Conservation (phyloP, 1,140 invertebrate genomes). For the Microplitis demolitor region DNA sequence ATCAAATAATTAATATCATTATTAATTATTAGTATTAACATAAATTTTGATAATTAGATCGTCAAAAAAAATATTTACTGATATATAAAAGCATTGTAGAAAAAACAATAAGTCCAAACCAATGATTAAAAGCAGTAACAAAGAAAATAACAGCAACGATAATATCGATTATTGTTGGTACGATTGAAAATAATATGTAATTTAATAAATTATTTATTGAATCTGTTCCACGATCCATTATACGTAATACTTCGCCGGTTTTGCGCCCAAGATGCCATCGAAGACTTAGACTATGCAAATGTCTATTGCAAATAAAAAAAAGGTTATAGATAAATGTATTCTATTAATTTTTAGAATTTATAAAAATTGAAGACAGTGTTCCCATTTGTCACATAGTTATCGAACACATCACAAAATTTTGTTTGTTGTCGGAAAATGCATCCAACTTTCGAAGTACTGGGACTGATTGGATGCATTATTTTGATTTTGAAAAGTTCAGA, state of each 20-base stretch:
- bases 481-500: too few relatives aligned
- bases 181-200: conserved; percentile 86
- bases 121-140: conserved; percentile 83
- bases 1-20: conserved; percentile 32
- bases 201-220: conserved; percentile 92
- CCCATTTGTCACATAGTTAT: too few relatives aligned
- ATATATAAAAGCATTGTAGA: conserved; percentile 91
- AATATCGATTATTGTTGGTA: conserved; percentile 92
- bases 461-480: too few relatives aligned
- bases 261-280: conserved; percentile 91
- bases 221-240: conserved; percentile 95
- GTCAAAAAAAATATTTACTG: conserved; percentile 64
- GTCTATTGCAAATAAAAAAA: conserved; percentile 62
- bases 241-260: conserved; percentile 91
- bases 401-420: too few relatives aligned
- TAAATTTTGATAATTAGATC: conserved; percentile 10
- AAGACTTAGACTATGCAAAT: conserved; percentile 84
- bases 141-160: conserved; percentile 92
- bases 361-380: too few relatives aligned
- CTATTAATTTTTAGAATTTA: neutral
- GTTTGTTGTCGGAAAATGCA: neutral
- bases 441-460: too few relatives aligned
- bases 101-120: conserved; percentile 94
- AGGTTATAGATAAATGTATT: conserved; percentile 20
- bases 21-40: conserved; percentile 78